Evolutionary conservation across 2,113 vertebrate species (phyloP).

Genomic region (Microtus montanus): DNA sequence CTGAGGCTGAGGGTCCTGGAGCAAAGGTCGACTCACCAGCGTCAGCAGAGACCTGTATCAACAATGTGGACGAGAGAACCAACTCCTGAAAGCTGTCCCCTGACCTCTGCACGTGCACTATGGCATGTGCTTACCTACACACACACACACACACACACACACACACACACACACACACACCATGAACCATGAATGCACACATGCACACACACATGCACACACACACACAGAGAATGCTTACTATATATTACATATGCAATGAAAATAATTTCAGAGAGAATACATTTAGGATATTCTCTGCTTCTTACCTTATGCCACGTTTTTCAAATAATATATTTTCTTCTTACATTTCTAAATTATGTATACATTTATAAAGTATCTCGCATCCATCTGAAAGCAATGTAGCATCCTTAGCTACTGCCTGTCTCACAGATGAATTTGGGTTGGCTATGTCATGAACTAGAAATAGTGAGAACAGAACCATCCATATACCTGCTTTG

Average conservation of each 20-base stretch:
- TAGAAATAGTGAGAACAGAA: not conserved
- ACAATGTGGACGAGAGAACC: not conserved
- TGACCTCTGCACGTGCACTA: not conserved
- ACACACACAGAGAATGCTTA: not conserved
- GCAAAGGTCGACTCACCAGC: no score
- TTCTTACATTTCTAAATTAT: not conserved
- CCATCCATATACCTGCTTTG: not conserved
- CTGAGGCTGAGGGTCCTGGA: not conserved
- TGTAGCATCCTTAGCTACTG: not conserved
- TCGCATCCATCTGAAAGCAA: not conserved
- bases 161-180: not conserved
- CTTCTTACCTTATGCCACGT: not conserved
- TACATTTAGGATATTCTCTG: not conserved
- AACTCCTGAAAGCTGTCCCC: not conserved
- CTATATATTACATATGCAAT: not conserved
- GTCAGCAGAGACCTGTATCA: not conserved
- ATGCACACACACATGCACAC: not conserved
- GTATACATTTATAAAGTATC: not conserved
- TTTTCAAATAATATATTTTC: conserved; percentile 2
- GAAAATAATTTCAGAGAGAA: not conserved
- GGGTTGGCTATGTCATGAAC: not conserved
- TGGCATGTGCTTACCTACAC: not conserved
- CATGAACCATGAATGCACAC: no score
- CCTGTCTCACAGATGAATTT: not conserved
- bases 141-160: not conserved